Percentiles rank a stretch among this genome's conserved stretches.
Conservation (phyloP, 2,113 vertebrate genomes). For the human region DNA sequence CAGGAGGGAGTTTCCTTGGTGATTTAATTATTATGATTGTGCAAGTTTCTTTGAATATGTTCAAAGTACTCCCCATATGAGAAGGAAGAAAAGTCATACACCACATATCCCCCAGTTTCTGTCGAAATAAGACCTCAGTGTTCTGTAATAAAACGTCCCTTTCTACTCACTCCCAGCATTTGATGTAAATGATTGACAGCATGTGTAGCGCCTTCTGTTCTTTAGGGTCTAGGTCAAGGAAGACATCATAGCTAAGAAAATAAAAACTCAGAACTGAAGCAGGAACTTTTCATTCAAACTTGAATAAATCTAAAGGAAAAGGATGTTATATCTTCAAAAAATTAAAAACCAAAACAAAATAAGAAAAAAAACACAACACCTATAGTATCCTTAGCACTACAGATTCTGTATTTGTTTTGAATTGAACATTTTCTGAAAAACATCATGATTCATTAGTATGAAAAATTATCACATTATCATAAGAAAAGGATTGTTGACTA, state of each 20-base stretch:
- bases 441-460: not conserved
- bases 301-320: not conserved
- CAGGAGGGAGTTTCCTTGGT: accelerated
- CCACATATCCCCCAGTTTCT: not conserved
- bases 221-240: not conserved
- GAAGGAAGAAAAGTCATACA: not conserved
- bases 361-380: not conserved
- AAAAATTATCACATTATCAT: not conserved
- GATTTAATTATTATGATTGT: not conserved
- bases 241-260: conserved; percentile 31
- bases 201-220: not conserved
- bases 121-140: not conserved
- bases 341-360: conserved; percentile 45
- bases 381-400: not conserved
- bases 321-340: not conserved
- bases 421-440: conserved; percentile 13
- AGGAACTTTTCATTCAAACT: not conserved
- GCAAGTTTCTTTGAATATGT: not conserved
- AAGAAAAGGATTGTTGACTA: not conserved
- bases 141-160: not conserved
- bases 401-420: conserved; percentile 32
- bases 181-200: conserved; percentile 31
- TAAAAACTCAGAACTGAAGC: not conserved
- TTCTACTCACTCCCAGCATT: not conserved
- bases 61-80: not conserved